Evolutionary conservation across 2,797 vertebrate species (phyloP).

Genomic region (Anguilla anguilla): DNA sequence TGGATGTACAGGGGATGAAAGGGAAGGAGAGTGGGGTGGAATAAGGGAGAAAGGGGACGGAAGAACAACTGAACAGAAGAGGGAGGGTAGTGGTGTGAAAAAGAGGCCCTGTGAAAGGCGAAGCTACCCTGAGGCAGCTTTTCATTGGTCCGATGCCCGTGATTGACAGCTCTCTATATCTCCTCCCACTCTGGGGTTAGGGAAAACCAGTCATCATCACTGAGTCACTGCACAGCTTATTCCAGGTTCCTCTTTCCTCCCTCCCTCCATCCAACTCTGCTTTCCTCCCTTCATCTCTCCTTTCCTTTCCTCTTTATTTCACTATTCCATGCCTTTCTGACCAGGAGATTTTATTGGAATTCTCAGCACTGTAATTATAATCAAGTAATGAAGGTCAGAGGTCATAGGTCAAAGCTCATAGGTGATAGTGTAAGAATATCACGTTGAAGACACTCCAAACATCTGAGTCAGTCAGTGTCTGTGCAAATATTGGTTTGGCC

Average conservation of each 20-base stretch:
- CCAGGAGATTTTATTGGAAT: neutral
- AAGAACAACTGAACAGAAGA: neutral
- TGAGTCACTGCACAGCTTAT: slow-evolving; percentile 12
- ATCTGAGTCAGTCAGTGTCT: neutral
- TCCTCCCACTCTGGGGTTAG: too few relatives aligned
- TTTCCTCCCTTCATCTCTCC: slow-evolving; percentile 17
- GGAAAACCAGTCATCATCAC: too few relatives aligned
- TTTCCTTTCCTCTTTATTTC: slow-evolving; percentile 15
- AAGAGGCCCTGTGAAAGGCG: slow-evolving; percentile 69
- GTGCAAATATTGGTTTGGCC: neutral
- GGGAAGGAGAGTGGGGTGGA: neutral
- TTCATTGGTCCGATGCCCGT: too few relatives aligned
- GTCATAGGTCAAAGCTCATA: too few relatives aligned
- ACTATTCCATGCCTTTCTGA: neutral
- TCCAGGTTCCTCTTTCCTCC: neutral
- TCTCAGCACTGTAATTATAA: neutral
- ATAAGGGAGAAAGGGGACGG: neutral
- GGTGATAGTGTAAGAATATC: too few relatives aligned
- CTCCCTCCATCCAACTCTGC: slow-evolving; percentile 42
- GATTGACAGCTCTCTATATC: slow-evolving; percentile 50
- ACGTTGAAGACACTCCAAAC: neutral
- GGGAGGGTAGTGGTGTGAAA: slow-evolving; percentile 58
- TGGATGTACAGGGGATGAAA: neutral
- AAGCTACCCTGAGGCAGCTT: too few relatives aligned
- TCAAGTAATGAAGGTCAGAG: neutral